Evolutionary conservation across 2,113 vertebrate genomes (phyloP).

Genomic region (Anas platyrhynchos): DNA sequence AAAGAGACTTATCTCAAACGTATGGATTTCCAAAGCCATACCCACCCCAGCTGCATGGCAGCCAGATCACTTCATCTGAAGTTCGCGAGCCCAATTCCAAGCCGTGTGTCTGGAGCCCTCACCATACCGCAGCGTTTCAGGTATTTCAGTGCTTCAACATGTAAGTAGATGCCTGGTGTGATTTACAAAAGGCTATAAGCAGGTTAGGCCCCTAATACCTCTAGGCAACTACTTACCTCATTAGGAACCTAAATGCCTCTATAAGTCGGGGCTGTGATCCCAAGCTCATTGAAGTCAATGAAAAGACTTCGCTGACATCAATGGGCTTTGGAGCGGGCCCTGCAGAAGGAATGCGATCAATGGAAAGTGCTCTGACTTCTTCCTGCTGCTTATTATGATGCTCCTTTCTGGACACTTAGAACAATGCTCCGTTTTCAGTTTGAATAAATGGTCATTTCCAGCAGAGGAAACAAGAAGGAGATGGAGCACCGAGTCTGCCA

Average conservation of each 20-base stretch:
- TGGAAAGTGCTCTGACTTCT: constrained; percentile 25
- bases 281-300: constrained; percentile 36
- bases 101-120: background rate
- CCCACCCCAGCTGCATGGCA: background rate
- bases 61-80: background rate
- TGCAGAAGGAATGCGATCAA: background rate
- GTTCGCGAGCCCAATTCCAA: background rate
- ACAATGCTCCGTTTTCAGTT: background rate
- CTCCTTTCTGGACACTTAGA: background rate
- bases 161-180: background rate
- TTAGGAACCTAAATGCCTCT: constrained; percentile 40
- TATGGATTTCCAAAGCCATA: background rate
- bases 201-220: constrained; percentile 51
- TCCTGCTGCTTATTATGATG: background rate
- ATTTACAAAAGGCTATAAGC: constrained; percentile 10
- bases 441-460: background rate
- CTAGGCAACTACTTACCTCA: constrained; percentile 42
- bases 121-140: background rate
- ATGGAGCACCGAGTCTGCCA: fast-evolving
- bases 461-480: background rate
- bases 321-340: constrained; percentile 38
- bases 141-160: background rate
- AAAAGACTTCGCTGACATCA: constrained; percentile 57
- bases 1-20: background rate
- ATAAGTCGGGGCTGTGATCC: constrained; percentile 32